Conservation (phyloP, 1,140 invertebrate genomes). For the Drosophila ercepeae region DNA sequence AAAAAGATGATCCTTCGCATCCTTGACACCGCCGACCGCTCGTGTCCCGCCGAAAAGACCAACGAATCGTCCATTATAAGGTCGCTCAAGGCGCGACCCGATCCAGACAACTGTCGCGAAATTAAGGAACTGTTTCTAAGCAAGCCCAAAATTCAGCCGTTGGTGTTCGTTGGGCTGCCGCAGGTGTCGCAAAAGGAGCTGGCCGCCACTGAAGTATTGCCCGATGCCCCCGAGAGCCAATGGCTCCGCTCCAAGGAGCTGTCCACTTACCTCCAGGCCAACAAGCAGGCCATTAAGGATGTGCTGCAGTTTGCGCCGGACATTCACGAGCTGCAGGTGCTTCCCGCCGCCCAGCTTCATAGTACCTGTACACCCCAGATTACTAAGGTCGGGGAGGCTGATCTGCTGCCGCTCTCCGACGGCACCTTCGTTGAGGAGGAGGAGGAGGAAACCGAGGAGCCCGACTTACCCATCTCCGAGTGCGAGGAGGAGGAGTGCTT, state of each 20-base stretch:
- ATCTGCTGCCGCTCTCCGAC: not conserved
- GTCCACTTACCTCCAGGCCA: constrained; percentile 7
- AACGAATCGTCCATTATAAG: not conserved
- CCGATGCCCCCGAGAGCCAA: not conserved
- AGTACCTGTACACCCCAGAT: not conserved
- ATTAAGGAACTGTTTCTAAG: constrained; percentile 42
- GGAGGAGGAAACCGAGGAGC: not conserved
- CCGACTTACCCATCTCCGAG: not conserved
- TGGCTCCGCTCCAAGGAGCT: constrained; percentile 50
- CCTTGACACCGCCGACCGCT: constrained; percentile 56
- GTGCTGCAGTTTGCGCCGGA: constrained; percentile 57
- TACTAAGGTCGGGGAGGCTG: not conserved
- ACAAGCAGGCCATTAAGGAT: constrained; percentile 28
- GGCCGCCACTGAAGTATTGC: not conserved
- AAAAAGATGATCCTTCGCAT: constrained; percentile 59
- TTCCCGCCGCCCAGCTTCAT: not conserved
- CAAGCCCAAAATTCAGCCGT: constrained; percentile 12
- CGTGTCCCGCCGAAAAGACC: not conserved
- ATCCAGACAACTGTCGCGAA: constrained; percentile 20
- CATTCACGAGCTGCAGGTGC: constrained; percentile 49
- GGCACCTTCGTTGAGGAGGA: constrained; percentile 19
- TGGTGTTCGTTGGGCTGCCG: constrained; percentile 60
- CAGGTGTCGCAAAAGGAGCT: constrained; percentile 44
- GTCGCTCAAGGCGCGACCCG: constrained; percentile 24
- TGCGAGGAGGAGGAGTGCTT: not conserved